phyloP scores from a whole-genome alignment of 2,888 invertebrate genomes.

The Pterobdella sp. region DNA sequence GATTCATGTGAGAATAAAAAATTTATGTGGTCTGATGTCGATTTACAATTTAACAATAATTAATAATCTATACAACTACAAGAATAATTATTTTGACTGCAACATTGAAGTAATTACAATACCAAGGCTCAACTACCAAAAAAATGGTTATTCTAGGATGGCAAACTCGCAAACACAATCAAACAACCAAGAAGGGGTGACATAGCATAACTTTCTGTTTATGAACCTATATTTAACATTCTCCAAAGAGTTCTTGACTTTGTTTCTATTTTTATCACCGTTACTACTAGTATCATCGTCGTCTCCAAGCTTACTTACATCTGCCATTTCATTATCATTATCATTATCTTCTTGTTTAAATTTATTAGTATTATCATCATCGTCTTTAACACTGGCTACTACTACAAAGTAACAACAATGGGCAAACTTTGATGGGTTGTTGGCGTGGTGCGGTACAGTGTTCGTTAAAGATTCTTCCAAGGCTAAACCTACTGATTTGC shows the following conservation, averaged over 20 bases:
- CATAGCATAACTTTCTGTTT: slow-evolving; percentile 20
- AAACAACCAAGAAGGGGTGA: slow-evolving; percentile 22
- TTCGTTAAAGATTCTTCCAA: neutral
- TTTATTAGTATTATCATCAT: neutral
- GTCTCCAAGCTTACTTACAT: neutral
- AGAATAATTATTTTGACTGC: too few relatives aligned
- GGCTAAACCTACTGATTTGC: neutral
- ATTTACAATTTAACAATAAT: too few relatives aligned
- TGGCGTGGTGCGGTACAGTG: slow-evolving; percentile 19
- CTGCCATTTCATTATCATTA: neutral
- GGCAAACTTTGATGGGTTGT: slow-evolving; percentile 3
- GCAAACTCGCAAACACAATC: slow-evolving; percentile 18
- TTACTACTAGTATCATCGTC: neutral
- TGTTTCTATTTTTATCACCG: neutral
- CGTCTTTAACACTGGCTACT: neutral
- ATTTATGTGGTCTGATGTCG: too few relatives aligned
- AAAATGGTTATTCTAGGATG: neutral
- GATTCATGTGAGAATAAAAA: too few relatives aligned
- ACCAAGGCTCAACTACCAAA: too few relatives aligned
- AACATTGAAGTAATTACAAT: too few relatives aligned
- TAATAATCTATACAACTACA: too few relatives aligned
- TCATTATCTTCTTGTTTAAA: neutral
- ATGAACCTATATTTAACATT: neutral
- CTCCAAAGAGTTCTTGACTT: neutral
- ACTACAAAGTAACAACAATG: slow-evolving; percentile 21